phyloP scores from a whole-genome alignment of 1,140 invertebrate genomes.

The Drosophila asahinai region DNA sequence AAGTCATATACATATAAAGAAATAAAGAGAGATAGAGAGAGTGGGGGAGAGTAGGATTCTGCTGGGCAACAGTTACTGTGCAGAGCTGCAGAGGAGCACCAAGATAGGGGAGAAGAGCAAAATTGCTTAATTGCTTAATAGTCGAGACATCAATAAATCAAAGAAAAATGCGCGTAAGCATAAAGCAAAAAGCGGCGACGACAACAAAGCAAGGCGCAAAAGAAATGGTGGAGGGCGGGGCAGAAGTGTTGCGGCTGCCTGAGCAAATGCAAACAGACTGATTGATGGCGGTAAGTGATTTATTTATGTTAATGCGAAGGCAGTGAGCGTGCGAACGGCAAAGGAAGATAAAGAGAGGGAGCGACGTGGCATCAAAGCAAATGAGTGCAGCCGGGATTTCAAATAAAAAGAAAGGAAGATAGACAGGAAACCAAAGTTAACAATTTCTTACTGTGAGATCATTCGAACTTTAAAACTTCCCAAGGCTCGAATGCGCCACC shows the following conservation, averaged over 20 bases:
- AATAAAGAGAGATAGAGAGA: background rate
- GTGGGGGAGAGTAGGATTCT: background rate
- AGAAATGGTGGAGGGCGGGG: constrained; percentile 11
- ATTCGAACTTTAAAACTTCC: background rate
- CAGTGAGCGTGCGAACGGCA: constrained; percentile 11
- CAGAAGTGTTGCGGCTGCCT: constrained; percentile 45
- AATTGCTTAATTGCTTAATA: constrained; percentile 75
- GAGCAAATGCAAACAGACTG: constrained; percentile 77
- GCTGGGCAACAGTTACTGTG: constrained; percentile 8
- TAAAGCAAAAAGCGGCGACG: constrained; percentile 57
- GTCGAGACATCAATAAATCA: constrained; percentile 81
- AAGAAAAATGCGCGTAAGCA: constrained; percentile 77
- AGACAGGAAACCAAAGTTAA: background rate
- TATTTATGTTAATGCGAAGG: constrained; percentile 76
- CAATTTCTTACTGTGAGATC: background rate
- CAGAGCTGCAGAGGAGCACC: background rate
- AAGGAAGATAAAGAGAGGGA: constrained; percentile 5
- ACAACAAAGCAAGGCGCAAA: constrained; percentile 57
- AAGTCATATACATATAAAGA: background rate
- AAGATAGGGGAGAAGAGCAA: constrained; percentile 15
- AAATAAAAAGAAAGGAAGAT: background rate
- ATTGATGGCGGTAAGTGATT: constrained; percentile 79
- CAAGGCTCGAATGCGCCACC: too few species aligned
- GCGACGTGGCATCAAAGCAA: constrained; percentile 9
- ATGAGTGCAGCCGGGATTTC: constrained; percentile 27